These are phyloP conservation scores for Scomber japonicus DNA, from an alignment of 2,113 vertebrate genomes.

Conservation along the genomic window DNA sequence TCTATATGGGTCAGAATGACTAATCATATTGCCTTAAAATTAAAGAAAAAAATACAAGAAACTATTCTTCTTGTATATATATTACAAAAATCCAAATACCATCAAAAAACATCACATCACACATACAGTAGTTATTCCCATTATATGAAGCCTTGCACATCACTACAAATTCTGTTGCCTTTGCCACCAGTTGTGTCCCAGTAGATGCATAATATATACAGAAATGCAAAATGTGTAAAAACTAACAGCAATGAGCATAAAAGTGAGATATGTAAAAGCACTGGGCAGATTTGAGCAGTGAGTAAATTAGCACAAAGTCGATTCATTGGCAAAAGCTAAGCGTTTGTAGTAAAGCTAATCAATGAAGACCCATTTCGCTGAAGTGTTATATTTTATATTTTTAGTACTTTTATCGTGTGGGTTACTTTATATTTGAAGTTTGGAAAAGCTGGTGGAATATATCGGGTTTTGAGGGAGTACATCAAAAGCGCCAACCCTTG, in stretches of 20 bases:
- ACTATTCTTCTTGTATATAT: too few relatives aligned
- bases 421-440: background rate
- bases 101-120: too few relatives aligned
- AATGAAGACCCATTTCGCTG: constrained; percentile 1
- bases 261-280: background rate
- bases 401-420: background rate
- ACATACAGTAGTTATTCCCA: too few relatives aligned
- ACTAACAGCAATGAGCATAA: background rate
- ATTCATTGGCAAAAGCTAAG: constrained; percentile 4
- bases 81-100: too few relatives aligned
- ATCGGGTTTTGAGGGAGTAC: background rate
- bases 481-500: too few relatives aligned
- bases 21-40: too few relatives aligned
- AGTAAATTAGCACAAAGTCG: background rate
- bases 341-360: constrained; percentile 1
- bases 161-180: background rate
- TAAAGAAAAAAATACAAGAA: too few relatives aligned
- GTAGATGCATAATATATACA: background rate
- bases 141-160: too few relatives aligned
- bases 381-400: background rate
- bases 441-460: background rate
- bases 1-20: background rate
- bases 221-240: background rate
- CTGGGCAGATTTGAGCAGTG: background rate
- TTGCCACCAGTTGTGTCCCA: background rate